Evolutionary conservation across 1,140 invertebrate genomes (phyloP).

Genomic region (Sinonovacula constricta): DNA sequence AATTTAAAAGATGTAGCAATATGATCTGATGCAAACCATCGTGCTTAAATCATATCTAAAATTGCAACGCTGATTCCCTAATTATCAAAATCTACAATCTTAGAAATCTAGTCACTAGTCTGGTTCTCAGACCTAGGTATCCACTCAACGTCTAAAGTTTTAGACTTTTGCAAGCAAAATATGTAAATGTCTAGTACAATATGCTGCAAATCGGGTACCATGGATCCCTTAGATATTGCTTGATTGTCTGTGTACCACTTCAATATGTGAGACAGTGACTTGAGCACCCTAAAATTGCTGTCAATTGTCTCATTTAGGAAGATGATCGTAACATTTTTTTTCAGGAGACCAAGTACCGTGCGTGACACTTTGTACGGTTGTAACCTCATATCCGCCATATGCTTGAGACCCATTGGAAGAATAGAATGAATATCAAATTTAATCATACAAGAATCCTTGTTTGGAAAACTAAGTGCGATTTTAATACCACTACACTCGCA

Average conservation of each 20-base stretch:
- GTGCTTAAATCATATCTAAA: neutral
- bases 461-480: too few species aligned
- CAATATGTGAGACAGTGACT: neutral
- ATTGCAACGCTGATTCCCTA: too few species aligned
- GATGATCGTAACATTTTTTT: conserved; percentile 8
- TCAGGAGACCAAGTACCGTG: too few species aligned
- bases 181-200: conserved; percentile 7
- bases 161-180: too few species aligned
- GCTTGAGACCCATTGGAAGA: too few species aligned
- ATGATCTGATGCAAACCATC: conserved; percentile 25
- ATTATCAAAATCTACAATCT: conserved; percentile 29
- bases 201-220: too few species aligned
- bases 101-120: conserved; percentile 14
- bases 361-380: too few species aligned
- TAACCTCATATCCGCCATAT: too few species aligned
- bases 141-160: too few species aligned
- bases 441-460: too few species aligned
- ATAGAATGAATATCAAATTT: too few species aligned
- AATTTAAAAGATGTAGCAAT: neutral
- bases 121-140: conserved; percentile 17
- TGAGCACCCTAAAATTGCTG: conserved; percentile 9
- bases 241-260: conserved; percentile 21
- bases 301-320: conserved; percentile 23
- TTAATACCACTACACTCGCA: too few species aligned
- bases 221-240: neutral